These are phyloP conservation scores for Charanyca ferruginea DNA, from an alignment of 2,888 invertebrate genomes.

Conservation along the genomic window DNA sequence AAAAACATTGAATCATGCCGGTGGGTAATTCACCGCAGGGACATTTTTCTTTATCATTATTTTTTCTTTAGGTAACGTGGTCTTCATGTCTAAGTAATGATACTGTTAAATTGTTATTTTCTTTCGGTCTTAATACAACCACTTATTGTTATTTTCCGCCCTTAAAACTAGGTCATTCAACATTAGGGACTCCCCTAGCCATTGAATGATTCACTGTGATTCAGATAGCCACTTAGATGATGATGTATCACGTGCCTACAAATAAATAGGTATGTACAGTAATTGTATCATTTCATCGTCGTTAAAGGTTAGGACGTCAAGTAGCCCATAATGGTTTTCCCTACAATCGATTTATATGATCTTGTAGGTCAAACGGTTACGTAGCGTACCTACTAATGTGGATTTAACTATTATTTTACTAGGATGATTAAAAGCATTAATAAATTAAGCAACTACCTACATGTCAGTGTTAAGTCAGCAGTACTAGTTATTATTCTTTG, in stretches of 20 bases:
- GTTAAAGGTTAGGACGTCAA: background rate
- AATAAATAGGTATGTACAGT: background rate
- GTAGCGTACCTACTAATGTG: background rate
- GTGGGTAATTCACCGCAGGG: conserved; percentile 30
- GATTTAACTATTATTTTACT: background rate
- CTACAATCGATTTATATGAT: conserved; percentile 12
- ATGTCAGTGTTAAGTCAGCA: background rate
- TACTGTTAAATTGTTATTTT: background rate
- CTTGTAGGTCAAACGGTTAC: conserved; percentile 3
- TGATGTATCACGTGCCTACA: background rate
- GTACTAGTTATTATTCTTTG: too few relatives aligned
- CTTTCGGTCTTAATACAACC: background rate
- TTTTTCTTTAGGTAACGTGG: too few relatives aligned
- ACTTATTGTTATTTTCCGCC: conserved; percentile 1
- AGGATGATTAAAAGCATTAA: background rate
- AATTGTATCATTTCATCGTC: conserved; percentile 32
- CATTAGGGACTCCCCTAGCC: conserved; percentile 26
- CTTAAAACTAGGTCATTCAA: conserved; percentile 1
- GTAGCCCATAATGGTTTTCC: conserved; percentile 12
- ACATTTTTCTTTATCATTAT: conserved; percentile 6
- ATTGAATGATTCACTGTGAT: conserved; percentile 35
- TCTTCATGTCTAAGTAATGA: background rate
- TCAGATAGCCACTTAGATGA: conserved; percentile 13
- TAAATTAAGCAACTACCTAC: background rate
- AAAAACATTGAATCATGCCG: conserved; percentile 25